Base-by-base conservation (phyloP, 2,888 invertebrate genomes). In the Morinoia aosen region DNA sequence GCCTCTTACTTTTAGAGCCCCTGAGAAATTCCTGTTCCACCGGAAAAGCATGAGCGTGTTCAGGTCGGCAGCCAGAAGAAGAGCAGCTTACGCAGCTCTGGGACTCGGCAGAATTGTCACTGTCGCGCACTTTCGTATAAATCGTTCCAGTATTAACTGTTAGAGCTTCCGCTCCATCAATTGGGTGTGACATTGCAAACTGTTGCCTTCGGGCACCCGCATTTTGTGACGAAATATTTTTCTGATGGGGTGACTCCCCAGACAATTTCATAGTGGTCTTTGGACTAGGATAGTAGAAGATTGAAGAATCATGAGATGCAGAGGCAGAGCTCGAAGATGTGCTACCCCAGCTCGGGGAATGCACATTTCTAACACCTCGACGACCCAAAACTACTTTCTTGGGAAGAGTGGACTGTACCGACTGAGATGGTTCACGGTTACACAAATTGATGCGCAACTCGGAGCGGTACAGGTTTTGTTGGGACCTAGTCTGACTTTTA, bases 401-500 rank as follows among this genome's bases (percentile, higher is more conserved):
- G 48, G 90, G 90, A 90, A 10, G 25, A 33, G 33, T 76, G 25
- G 76, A 76, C 33, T 76, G 76, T 33, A 76, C 25, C 33, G 76
- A 14, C 2, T 76, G 76, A 76, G 76, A 33, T 76, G 0, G 76
- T 76, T 16, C 16, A 76, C 48, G 90, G n/a, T 93, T 39, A 33
- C 93, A 93, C 57, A 93, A 57, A 57, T 93, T 93, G 57, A 93
- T 93, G 58, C 33, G 93, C 39, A 93, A 57, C 93, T 93, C 93
- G 0, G 93, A 93, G 25, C 93, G 93, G 25, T 57, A 93, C n/a
- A 10, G 12, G n/a, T 57, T 93, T 57, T 93, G 93, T 57, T 33
- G 57, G 25, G 58, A 57, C 48, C 48, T 90, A 11, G 90, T 12
- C 90, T 90, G 40, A 19, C 40, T 19, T 16, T 11, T 39, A 40